A percentile compares a stretch with the other conserved stretches of the same genome.
Evolutionary conservation across 2,113 vertebrate species (phyloP).

Genomic region (Sebastes fasciatus): DNA sequence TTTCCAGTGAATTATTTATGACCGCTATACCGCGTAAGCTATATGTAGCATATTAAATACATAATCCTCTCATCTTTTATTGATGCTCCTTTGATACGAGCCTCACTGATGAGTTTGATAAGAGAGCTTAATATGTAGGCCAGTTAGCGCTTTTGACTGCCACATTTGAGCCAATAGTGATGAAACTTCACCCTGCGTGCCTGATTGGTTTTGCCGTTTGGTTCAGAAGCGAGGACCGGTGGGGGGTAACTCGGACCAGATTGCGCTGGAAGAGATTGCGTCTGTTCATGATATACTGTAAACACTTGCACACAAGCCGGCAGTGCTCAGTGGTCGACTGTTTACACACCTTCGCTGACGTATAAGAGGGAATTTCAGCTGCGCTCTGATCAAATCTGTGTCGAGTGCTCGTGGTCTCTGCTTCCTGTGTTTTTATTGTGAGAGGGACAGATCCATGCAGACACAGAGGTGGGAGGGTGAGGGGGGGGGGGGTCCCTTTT

Average conservation of each 20-base stretch:
- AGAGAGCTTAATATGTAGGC: slow-evolving; percentile 28
- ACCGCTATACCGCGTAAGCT: slow-evolving; percentile 47
- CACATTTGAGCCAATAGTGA: slow-evolving; percentile 55
- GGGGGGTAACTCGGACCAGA: slow-evolving; percentile 3
- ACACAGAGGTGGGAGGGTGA: slow-evolving; percentile 27
- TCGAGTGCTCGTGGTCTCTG: slow-evolving; percentile 71
- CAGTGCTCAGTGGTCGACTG: slow-evolving; percentile 60
- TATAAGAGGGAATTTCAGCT: slow-evolving; percentile 72
- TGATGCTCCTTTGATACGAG: slow-evolving; percentile 59
- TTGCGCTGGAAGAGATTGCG: slow-evolving; percentile 37
- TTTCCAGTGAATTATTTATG: slow-evolving; percentile 77
- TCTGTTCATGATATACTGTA: slow-evolving; percentile 53
- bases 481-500: slow-evolving; percentile 15
- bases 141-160: slow-evolving; percentile 27
- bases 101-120: slow-evolving; percentile 45
- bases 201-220: background rate
- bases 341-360: slow-evolving; percentile 71
- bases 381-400: slow-evolving; percentile 80
- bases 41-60: slow-evolving; percentile 75
- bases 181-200: slow-evolving; percentile 16
- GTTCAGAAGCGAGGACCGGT: background rate
- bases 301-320: slow-evolving; percentile 56
- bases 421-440: slow-evolving; percentile 78
- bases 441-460: slow-evolving; percentile 60
- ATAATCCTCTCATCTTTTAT: slow-evolving; percentile 67